Conservation (phyloP, 2,888 invertebrate species). For the Ligdia adustata region DNA sequence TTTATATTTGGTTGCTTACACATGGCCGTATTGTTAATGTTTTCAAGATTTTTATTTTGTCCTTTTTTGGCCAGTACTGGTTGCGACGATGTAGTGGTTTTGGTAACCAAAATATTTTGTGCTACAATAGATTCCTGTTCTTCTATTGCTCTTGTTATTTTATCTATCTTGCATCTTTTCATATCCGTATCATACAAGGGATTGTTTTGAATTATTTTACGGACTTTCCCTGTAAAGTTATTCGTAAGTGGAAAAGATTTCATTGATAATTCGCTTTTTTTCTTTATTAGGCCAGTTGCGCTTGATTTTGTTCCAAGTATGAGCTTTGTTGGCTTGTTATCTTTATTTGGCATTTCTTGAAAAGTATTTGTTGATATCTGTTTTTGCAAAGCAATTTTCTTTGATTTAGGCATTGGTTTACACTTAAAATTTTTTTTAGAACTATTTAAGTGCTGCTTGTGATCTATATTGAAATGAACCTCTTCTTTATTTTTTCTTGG, state of each 20-base stretch:
- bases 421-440: no score
- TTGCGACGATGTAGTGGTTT: not conserved
- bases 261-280: not conserved
- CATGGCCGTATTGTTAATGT: no score
- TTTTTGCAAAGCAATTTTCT: conserved; percentile 1
- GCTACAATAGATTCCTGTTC: not conserved
- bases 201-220: not conserved
- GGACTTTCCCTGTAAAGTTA: conserved; percentile 10
- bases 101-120: no score
- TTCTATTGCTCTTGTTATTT: not conserved
- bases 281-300: not conserved
- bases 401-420: conserved; percentile 18
- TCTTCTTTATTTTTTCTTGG: no score
- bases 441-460: no score
- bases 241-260: conserved; percentile 4
- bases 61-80: not conserved
- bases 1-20: no score
- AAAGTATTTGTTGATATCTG: not conserved
- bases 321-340: not conserved
- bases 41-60: not conserved
- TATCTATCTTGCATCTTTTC: no score
- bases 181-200: no score
- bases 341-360: no score
- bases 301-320: not conserved
- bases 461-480: not conserved